Evolutionary conservation across 2,797 vertebrate genomes (phyloP), one percentile per base, ranked within the genome.

Genomic region (Percopsis omiscomaycus): DNA sequence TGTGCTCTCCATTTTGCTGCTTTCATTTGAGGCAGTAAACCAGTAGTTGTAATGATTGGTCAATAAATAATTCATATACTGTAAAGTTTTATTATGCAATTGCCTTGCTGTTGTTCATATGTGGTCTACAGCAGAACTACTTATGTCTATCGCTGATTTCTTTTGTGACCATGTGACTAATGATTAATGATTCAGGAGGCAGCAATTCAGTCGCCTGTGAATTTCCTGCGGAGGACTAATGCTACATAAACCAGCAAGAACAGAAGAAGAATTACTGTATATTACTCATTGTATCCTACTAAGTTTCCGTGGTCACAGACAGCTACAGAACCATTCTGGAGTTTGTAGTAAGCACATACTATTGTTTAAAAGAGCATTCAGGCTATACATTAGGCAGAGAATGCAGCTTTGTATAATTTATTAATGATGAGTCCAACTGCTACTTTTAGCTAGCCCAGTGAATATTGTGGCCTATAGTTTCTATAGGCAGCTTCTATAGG

Each of bases 171-270:
- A 52, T 27, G 15, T 52, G 15, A 27, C 50, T 16, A 22, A 52
- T 10, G 16, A 55, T 89, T 59, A 85, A 87, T 85, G 68, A 83
- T 83, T 86, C 73, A 89, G 30, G 60, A 63, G 28, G 65, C 69
- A 59, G 49, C 59, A 28, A 0, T 46, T 12, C 52, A 71, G 53
- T 70, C 51, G 78, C 73, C 73, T 75, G 73, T 64, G 52, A 72
- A 30, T 68, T 14, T 56, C 71, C 59, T 32, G 30, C 0, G 14
- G 48, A 22, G 45, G 45, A 44, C 71, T 57, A 32, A 45, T 15
- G 47, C 37, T 54, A 12, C 53, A 42, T 15, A 30, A 60, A 54
- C 15, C 59, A 62, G 57, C 55, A 16, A 55, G 15, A 55, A 47
- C 11, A 56, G 6, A 5, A 59, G n/a, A 57, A 13, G 6, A 5